Conservation (phyloP, 2,888 invertebrate genomes). For the Caenorhabditis becei region DNA sequence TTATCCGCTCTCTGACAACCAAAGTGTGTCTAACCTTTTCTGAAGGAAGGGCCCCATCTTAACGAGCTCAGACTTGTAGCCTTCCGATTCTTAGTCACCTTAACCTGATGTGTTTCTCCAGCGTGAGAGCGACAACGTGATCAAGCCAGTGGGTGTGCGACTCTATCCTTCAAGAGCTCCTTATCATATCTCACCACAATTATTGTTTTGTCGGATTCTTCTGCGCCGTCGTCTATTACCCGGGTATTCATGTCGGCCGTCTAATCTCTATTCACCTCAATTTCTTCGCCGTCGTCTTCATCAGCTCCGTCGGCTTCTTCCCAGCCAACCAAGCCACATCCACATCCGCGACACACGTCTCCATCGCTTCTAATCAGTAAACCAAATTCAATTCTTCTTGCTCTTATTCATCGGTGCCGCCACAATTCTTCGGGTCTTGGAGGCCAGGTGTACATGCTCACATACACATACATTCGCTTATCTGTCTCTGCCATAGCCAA, state of each 20-base stretch:
- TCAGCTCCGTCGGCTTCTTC: conserved; percentile 8
- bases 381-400: conserved; percentile 59
- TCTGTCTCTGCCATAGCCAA: conserved; percentile 42
- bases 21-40: conserved; percentile 23
- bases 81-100: neutral
- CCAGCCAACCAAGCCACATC: neutral
- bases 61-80: neutral
- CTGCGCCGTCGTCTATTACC: conserved; percentile 40
- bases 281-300: conserved; percentile 6
- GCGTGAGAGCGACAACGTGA: neutral
- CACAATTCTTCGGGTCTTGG: conserved; percentile 24
- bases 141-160: conserved; percentile 6
- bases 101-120: neutral
- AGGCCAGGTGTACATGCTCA: conserved; percentile 43
- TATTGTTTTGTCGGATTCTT: conserved; percentile 43
- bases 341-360: conserved; percentile 8
- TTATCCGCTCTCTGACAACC: conserved; percentile 9
- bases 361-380: conserved; percentile 49
- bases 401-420: conserved; percentile 51
- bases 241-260: conserved; percentile 45
- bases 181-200: conserved; percentile 43
- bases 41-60: neutral
- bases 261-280: conserved; percentile 54
- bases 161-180: neutral
- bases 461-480: conserved; percentile 48